Base-by-base conservation (phyloP, 2,888 invertebrate species). In the Hirtodrosophila alboralis region DNA sequence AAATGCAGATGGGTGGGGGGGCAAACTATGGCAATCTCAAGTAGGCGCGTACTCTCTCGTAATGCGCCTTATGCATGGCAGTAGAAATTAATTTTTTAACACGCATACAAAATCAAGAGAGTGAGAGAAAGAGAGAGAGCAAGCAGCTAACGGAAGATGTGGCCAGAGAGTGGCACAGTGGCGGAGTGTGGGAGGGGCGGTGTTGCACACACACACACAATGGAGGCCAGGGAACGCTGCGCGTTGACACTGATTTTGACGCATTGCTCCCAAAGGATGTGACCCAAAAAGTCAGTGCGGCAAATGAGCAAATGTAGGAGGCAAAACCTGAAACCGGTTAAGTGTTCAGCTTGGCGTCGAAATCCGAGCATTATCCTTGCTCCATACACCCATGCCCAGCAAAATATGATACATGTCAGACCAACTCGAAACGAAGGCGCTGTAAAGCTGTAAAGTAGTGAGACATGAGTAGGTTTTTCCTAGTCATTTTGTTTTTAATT, bases 231-330 rank as follows among this genome's bases (percentile, higher is more conserved):
- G 37, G 31, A 43, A 45, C 60, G 66, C 59, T 86, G 87, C 71
- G 77, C 86, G 87, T 76, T 87, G 89, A 89, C 89, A 88, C 87
- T 87, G 89, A 87, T 87, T 88, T 87, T 86, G 87, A 87, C 84
- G 86, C 88, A 87, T 84, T 75, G 75, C 80, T 87, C 87, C 89
- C 87, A 63, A 31, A 88, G 88, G 87, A 89, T 75, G 81, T 88
- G 88, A 87, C 88, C 87, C 87, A 86, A 87, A 87, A 87, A 81
- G 68, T 75, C 75, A 71, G 75, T 80, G 67, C 88, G 87, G 83
- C 79, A 80, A 80, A 81, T 80, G 79, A 81, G 79, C 83, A 81
- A 84, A 77, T 66, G 78, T 77, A 40, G 84, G 62, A 45, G 74
- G 62, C 68, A 60, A n/a, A n/a, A 77, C 56, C 57, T 59, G 67